Conservation (phyloP, 2,888 invertebrate genomes). For the Apomyelois bistriatella region DNA sequence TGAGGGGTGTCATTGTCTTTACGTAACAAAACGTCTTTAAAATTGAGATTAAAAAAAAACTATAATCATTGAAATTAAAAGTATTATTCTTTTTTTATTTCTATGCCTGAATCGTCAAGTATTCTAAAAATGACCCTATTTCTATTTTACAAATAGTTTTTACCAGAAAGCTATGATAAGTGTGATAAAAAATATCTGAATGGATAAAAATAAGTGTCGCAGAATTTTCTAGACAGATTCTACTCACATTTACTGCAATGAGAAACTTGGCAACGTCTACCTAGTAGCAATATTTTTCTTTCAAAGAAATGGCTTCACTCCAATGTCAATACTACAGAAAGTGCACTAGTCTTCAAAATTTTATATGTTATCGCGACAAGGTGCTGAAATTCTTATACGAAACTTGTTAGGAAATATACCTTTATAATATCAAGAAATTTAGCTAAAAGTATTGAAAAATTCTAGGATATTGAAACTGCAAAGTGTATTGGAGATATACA, state of each 20-base stretch:
- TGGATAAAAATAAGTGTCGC: neutral
- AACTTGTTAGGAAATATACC: slow-evolving; percentile 15
- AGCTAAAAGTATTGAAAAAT: neutral
- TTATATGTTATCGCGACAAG: slow-evolving; percentile 19
- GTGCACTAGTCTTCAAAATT: slow-evolving; percentile 21
- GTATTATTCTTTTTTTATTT: too few species aligned
- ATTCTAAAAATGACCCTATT: too few species aligned
- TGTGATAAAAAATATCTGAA: neutral
- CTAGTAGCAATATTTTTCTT: slow-evolving; percentile 42
- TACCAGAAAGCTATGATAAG: too few species aligned
- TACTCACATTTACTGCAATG: slow-evolving; percentile 31
- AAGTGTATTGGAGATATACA: slow-evolving; percentile 7
- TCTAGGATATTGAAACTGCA: neutral
- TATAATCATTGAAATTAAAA: too few species aligned
- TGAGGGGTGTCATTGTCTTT: too few species aligned
- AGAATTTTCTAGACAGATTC: slow-evolving; percentile 43
- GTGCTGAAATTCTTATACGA: slow-evolving; percentile 16
- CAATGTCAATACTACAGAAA: slow-evolving; percentile 29
- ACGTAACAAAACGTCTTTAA: too few species aligned
- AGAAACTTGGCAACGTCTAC: slow-evolving; percentile 48
- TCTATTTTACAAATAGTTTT: too few species aligned
- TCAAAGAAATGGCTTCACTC: slow-evolving; percentile 35
- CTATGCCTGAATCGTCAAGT: too few species aligned
- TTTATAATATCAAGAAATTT: neutral
- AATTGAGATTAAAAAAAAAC: too few species aligned